Evolutionary conservation across 2,113 vertebrate species (phyloP), one percentile per base, ranked within the genome.

Genomic region (Pterocles burchelli): DNA sequence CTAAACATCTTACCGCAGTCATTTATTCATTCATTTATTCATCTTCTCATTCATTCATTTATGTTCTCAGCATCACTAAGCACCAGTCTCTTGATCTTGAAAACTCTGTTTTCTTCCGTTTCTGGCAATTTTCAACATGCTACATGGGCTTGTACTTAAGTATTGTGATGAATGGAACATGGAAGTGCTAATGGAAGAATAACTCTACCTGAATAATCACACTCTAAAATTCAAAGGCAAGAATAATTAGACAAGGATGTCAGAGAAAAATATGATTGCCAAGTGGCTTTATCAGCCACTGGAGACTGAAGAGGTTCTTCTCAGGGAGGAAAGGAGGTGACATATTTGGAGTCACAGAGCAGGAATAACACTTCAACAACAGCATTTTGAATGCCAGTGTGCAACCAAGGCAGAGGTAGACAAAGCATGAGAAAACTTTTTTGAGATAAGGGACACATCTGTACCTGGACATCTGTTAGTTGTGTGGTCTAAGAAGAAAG

Each of bases 151-250:
- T 11, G 3, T 89, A 29, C 38, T 92, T 84, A 14, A 11, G 11
- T 4, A 7, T 67, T 87, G 49, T 81, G 86, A 75, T 93, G 67
- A 76, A 92, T 45, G 38, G 45, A 74, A 76, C 66, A 61, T 36
- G n/a, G 54, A 93, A 85, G 21, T 38, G 28, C 36, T 76, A 83
- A 85, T 72, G 66, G 74, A 93, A 91, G 67, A 82, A 82, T 73
- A 94, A 49, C 45, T 87, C 36, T 82, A 82, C 61, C 48, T 91
- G 72, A 87, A 65, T 63, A 81, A 74, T 67, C 48, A 34, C 61
- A 33, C 5, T 36, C 49, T 65, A 52, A 93, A 89, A 93, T 72
- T 91, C 66, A 88, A 91, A 70, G 19, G 68, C 73, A 88, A 85
- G 22, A 72, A 61, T 34, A 78, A 72, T 88, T 81, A 78, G 45